Evolutionary conservation across 2,797 vertebrate species (phyloP), one percentile per base, ranked within the genome.

Genomic region (Oreochromis mossambicus): DNA sequence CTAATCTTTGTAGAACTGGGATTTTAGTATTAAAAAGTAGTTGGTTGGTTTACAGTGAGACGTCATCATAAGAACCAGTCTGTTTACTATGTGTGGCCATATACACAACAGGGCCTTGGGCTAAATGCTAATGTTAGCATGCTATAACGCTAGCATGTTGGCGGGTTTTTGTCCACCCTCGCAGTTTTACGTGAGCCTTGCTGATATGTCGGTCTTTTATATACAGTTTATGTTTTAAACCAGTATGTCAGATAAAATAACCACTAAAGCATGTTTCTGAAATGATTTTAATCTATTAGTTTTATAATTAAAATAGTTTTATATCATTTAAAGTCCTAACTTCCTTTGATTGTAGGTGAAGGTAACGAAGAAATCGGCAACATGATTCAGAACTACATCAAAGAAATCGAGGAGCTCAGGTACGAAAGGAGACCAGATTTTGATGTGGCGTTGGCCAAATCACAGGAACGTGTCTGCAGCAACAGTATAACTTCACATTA

Each of bases 361-460:
- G 98, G 98, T 58, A 98, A 95, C 87, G 98, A 99, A 94, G 98
- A 99, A 93, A 98, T 99, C 21, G 97, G 97, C 83, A 98, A 97
- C 93, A 99, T 99, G 98, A 98, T 99, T 93, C 96, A 99, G 92
- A 98, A 98, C 93, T 99, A 99, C 90, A 99, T 99, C 91, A 98
- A 98, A 95, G 98, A 99, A 95, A 99, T 99, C 3, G 98, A 99
- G 96, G 98, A 99, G 90, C 97, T 99, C 89, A 97, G 98, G 98
- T 99, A 96, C 3, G 73, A 4, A 10, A 17, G 19, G 8, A 79
- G 10, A 29, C 0, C 54, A 9, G n/a, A n/a, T 52, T 38, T 73
- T 26, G 26, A 26, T 26, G 26, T 26, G 26, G 26, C 26, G 26
- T 26, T 26, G 1, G 41, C 41, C 68, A 29, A 10, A 12, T 19